Conservation (phyloP, 2,888 invertebrate species). For the Drosophila anomalipes region DNA sequence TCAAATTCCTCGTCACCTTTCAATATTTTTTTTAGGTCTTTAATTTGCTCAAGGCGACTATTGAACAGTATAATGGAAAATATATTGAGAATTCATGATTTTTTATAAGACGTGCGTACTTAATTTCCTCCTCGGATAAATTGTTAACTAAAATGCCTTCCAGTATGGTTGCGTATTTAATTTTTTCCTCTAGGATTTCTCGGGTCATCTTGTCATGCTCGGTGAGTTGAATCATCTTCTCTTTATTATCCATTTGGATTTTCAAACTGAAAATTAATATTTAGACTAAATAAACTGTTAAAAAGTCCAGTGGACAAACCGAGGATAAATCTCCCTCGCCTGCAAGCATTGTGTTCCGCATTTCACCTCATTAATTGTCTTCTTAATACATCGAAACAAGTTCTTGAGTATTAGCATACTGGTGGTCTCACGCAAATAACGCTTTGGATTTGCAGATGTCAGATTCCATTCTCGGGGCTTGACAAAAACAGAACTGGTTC, state of each 20-base stretch:
- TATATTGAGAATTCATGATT: neutral
- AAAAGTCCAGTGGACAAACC: conserved; percentile 57
- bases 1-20: conserved; percentile 57
- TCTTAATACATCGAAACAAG: conserved; percentile 75
- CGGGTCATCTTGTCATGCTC: conserved; percentile 63
- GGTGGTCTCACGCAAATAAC: conserved; percentile 82
- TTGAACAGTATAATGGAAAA: neutral
- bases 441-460: conserved; percentile 47
- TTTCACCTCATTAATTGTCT: conserved; percentile 81
- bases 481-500: neutral
- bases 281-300: neutral
- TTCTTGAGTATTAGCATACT: conserved; percentile 80
- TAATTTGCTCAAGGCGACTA: conserved; percentile 77
- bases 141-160: conserved; percentile 76
- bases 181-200: conserved; percentile 66
- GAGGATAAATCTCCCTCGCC: conserved; percentile 82
- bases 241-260: conserved; percentile 75
- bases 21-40: conserved; percentile 60
- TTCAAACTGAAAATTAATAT: conserved; percentile 66
- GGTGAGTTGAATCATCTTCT: conserved; percentile 69
- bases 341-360: conserved; percentile 79
- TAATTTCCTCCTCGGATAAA: conserved; percentile 78
- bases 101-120: conserved; percentile 53
- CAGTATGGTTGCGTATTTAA: conserved; percentile 65
- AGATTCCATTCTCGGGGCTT: conserved; percentile 16